phyloP scores from a whole-genome alignment of 1,140 invertebrate genomes.

The Mylabris phalerata region DNA sequence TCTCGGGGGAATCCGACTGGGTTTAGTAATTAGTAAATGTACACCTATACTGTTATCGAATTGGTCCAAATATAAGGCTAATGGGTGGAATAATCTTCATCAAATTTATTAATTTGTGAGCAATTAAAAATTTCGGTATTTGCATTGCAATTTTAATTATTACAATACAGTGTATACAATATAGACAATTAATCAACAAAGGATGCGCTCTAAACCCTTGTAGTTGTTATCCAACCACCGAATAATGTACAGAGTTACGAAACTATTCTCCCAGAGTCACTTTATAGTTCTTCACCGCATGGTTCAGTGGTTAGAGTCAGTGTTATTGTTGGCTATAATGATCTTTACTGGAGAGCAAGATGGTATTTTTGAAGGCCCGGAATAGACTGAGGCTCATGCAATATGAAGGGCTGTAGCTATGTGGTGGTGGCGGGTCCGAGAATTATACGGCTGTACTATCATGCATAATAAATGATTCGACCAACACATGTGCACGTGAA shows the following conservation, averaged over 20 bases:
- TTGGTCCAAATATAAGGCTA: too few relatives aligned
- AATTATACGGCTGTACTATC: constrained; percentile 9
- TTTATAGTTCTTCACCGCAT: constrained; percentile 27
- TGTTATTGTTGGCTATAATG: constrained; percentile 25
- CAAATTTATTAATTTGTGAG: too few relatives aligned
- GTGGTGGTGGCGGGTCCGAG: constrained; percentile 6
- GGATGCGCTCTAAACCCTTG: constrained; percentile 14
- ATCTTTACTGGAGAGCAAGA: constrained; percentile 10
- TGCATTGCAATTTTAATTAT: too few relatives aligned
- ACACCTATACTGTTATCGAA: too few relatives aligned
- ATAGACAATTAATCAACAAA: constrained; percentile 26
- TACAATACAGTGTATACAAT: neutral
- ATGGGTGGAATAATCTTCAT: too few relatives aligned
- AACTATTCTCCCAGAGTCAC: constrained; percentile 27
- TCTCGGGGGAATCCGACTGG: too few relatives aligned
- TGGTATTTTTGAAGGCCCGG: neutral
- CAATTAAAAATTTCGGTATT: too few relatives aligned
- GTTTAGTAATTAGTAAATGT: too few relatives aligned
- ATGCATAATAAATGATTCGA: constrained; percentile 16
- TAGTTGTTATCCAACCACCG: constrained; percentile 20
- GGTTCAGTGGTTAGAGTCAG: constrained; percentile 18
- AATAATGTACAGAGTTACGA: constrained; percentile 26
- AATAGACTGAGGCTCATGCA: constrained; percentile 14
- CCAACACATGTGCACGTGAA: neutral
- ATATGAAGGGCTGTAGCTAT: constrained; percentile 11